Base-by-base conservation (phyloP, 2,888 invertebrate genomes). In the Petrolisthes manimaculis region DNA sequence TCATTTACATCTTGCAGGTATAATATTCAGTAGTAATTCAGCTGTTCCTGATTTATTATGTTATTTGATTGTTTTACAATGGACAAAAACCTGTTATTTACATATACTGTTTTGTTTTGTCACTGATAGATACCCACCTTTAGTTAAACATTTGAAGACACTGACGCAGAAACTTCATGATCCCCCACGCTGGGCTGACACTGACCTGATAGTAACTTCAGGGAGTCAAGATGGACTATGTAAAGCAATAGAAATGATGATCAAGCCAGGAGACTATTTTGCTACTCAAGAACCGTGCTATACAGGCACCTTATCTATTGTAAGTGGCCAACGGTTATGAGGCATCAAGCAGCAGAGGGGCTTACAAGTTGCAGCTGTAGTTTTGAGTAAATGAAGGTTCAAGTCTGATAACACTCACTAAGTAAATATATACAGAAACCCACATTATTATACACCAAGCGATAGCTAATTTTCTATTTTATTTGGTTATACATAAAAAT, bases 191-290 rank as follows among this genome's bases (percentile, higher is more conserved):
- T 94, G 95, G 94, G 93, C 94, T 1, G 93, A 94, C 4, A 90
- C 90, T 9, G 92, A 93, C 14, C 92, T 96, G 0, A 93, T 96
- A 69, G 94, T 96, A 54, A 96, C 96, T 5, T 95, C 95, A 91
- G 97, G 97, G 3, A 95, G 96, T 54, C 96, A 96, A 93, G 96
- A 96, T 92, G 96, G 96, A 6, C 94, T 97, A 89, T 95, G 95
- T 93, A 96, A 96, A 93, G 94, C 95, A 79, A 94, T 96, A 71
- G 96, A 96, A 92, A 94, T 96, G 93, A 93, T 96, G 87, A 92
- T 97, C n/a, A 94, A 95, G 77, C 94, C 94, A 0, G 96, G 95
- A 0, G 96, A 96, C 92, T 94, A 95, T 0, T 93, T 97, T 61
- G 92, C 97, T 54, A 94, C 96, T 14, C 95, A 95, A 84, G 95